phyloP scores from a whole-genome alignment of 2,888 invertebrate species.

The Sphinx pinastri region DNA sequence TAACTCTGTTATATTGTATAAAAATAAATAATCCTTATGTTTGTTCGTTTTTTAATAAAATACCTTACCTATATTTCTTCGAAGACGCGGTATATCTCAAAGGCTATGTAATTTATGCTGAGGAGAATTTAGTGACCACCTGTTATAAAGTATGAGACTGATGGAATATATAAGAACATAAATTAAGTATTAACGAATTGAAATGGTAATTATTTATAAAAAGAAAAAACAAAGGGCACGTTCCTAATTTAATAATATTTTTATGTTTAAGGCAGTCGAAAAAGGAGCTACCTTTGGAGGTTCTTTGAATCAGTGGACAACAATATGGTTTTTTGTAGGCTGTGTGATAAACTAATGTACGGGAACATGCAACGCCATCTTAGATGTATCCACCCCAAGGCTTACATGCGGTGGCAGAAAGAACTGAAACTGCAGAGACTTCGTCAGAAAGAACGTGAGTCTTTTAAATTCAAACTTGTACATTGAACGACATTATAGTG shows the following conservation, averaged over 20 bases:
- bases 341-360: conserved; percentile 26
- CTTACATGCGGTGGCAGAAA: conserved; percentile 12
- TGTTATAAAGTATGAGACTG: no score
- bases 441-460: not conserved
- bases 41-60: no score
- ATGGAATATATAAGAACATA: no score
- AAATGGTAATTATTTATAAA: not conserved
- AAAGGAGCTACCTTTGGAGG: conserved; percentile 30
- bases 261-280: conserved; percentile 25
- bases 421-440: not conserved
- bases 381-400: conserved; percentile 11
- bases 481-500: no score
- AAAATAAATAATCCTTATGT: no score
- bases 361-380: conserved; percentile 31
- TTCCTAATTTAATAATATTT: not conserved
- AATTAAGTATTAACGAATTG: no score
- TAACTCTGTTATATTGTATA: no score
- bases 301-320: conserved; percentile 28
- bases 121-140: no score
- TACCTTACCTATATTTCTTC: no score
- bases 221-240: not conserved
- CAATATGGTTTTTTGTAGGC: conserved; percentile 26
- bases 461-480: not conserved
- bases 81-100: no score
- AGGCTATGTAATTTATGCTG: no score